Evolutionary conservation across 2,797 vertebrate species (phyloP).

Genomic region (Champsocephalus gunnari): DNA sequence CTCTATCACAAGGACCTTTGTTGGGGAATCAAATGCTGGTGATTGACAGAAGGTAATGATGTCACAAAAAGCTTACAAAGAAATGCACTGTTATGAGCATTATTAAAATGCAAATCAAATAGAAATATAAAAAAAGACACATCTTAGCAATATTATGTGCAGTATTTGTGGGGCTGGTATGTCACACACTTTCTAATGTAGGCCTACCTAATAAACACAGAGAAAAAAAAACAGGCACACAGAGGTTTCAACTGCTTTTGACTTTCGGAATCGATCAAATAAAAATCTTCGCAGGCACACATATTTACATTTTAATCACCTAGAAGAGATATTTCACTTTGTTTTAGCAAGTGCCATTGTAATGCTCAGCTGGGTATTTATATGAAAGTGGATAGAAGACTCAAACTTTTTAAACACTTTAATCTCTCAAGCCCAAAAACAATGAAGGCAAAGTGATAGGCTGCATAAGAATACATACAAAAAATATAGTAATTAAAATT

Average conservation of each 20-base stretch:
- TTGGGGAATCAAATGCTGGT: too few relatives aligned
- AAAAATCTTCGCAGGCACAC: too few relatives aligned
- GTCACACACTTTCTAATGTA: background rate
- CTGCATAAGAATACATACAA: too few relatives aligned
- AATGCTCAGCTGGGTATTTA: background rate
- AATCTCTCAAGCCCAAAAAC: too few relatives aligned
- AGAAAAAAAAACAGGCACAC: background rate
- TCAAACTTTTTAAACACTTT: too few relatives aligned
- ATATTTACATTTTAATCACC: too few relatives aligned
- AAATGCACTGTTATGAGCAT: background rate
- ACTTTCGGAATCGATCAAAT: too few relatives aligned
- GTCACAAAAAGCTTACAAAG: background rate
- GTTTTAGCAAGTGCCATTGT: constrained; percentile 4
- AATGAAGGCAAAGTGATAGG: too few relatives aligned
- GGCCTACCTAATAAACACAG: background rate
- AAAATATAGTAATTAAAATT: too few relatives aligned
- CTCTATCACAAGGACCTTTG: background rate
- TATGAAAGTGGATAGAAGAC: too few relatives aligned
- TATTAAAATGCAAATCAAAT: background rate
- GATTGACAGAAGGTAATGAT: background rate
- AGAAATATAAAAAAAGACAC: background rate
- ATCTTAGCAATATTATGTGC: background rate
- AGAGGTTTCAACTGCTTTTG: background rate
- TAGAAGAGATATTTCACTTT: background rate
- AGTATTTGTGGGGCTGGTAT: too few relatives aligned